Conservation (phyloP, 2,113 vertebrate species). For the Neoarius graeffei region DNA sequence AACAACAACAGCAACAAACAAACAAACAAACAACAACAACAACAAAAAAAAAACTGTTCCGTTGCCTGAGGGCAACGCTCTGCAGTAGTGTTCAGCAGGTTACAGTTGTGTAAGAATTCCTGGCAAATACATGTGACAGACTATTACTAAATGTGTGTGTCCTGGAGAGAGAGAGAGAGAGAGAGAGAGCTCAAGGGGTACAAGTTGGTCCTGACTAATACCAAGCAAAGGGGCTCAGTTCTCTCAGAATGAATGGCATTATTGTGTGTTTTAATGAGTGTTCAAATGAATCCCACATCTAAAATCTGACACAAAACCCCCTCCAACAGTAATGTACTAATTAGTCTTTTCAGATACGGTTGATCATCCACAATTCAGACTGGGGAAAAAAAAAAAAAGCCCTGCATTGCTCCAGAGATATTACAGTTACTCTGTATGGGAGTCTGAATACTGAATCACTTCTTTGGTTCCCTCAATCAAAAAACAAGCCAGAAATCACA, state of each 20-base stretch:
- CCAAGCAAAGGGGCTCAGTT: neutral
- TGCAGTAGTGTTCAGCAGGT: too few relatives aligned
- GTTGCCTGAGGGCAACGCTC: too few relatives aligned
- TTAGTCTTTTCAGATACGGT: neutral
- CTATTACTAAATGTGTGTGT: neutral
- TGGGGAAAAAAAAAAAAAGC: neutral
- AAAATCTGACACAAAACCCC: neutral
- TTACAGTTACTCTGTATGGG: neutral
- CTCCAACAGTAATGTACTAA: neutral
- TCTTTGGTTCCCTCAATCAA: neutral
- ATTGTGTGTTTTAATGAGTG: neutral
- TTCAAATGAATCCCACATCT: slow-evolving; percentile 13
- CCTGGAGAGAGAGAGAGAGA: neutral
- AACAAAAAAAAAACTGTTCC: too few relatives aligned
- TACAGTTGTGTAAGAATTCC: neutral
- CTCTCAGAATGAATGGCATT: slow-evolving; percentile 24
- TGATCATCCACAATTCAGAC: neutral
- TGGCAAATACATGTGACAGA: neutral
- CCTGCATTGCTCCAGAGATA: neutral
- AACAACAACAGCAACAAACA: too few relatives aligned
- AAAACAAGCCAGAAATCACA: neutral
- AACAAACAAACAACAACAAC: too few relatives aligned
- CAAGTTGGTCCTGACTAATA: neutral
- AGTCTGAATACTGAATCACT: neutral
- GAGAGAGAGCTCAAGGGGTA: neutral